A percentile compares a stretch with the other conserved stretches of the same genome.
Evolutionary conservation across 2,888 invertebrate species (phyloP).

Genomic region (Eledone cirrhosa): DNA sequence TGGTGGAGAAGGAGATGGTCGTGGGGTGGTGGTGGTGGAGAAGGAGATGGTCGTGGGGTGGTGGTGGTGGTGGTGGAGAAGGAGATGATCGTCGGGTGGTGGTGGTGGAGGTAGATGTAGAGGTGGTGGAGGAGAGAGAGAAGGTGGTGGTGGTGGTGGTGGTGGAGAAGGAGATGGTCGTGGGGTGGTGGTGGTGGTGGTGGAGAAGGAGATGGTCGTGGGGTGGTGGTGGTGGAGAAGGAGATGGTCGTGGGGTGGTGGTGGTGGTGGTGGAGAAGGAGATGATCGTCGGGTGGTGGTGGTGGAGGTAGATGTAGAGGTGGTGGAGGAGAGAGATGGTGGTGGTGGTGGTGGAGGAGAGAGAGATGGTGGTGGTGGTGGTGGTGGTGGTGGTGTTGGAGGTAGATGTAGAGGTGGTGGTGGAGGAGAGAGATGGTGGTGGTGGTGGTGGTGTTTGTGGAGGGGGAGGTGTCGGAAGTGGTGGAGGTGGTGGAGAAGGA

Average conservation of each 20-base stretch:
- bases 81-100: neutral
- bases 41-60: no score
- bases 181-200: neutral
- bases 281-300: no score
- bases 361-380: no score
- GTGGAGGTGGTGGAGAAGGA: neutral
- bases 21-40: no score
- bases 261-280: neutral
- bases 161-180: neutral
- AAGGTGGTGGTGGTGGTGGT: neutral
- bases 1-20: no score
- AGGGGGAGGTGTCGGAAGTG: neutral
- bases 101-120: constrained; percentile 3
- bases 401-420: no score
- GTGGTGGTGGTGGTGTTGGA: no score
- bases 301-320: no score
- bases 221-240: neutral
- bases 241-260: neutral
- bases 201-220: neutral
- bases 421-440: neutral
- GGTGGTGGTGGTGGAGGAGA: neutral
- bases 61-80: neutral
- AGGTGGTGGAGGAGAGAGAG: constrained; percentile 12
- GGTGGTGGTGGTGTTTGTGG: neutral
- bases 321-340: no score